These are phyloP conservation scores for Drosophila flavopinicola DNA, from an alignment of 2,888 invertebrate genomes.

Conservation along the genomic window DNA sequence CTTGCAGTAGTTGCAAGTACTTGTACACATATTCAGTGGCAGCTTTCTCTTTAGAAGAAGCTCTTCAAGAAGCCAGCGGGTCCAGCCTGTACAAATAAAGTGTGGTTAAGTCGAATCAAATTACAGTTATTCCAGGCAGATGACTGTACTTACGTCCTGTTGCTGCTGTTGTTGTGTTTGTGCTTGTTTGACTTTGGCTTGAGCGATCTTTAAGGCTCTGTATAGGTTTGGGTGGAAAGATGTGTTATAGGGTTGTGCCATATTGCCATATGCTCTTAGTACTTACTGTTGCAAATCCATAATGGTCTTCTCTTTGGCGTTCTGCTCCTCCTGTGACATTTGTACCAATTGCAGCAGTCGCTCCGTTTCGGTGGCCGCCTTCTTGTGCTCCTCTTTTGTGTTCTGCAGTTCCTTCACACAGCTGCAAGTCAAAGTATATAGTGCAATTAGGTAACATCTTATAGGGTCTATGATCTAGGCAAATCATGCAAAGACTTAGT, in stretches of 20 bases:
- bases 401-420: constrained; percentile 87
- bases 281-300: constrained; percentile 96
- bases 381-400: constrained; percentile 92
- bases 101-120: background rate
- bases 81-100: constrained; percentile 89
- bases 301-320: constrained; percentile 95
- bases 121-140: background rate
- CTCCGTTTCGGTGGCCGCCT: constrained; percentile 94
- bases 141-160: constrained; percentile 84
- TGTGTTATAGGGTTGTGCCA: too few species aligned
- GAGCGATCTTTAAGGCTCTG: constrained; percentile 94
- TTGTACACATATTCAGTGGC: constrained; percentile 32
- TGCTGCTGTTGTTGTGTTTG: constrained; percentile 93
- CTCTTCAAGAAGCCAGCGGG: constrained; percentile 97
- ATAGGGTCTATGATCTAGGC: too few species aligned
- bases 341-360: constrained; percentile 94
- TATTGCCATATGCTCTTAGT: background rate
- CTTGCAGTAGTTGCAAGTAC: constrained; percentile 20
- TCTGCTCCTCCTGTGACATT: constrained; percentile 97
- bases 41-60: constrained; percentile 89
- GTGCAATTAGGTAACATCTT: too few species aligned
- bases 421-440: constrained; percentile 61
- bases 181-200: constrained; percentile 93
- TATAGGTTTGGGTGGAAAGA: too few species aligned
- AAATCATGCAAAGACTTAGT: too few species aligned